Evolutionary conservation across 2,113 vertebrate genomes (phyloP), one percentile per base, ranked within the genome.

Genomic region (Antennarius striatus): DNA sequence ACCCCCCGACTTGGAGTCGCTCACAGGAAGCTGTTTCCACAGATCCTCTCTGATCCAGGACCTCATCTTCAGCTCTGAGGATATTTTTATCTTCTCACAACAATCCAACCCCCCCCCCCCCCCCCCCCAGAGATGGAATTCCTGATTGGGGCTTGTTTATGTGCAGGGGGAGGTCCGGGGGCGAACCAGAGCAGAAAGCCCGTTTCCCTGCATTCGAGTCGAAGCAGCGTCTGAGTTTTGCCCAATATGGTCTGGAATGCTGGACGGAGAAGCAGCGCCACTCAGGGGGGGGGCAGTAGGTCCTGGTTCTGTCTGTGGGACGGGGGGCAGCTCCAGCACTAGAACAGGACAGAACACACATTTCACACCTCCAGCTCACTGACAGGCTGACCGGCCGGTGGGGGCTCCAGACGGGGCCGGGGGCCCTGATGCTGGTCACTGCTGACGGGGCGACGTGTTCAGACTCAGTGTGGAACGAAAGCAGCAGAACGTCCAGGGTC

Each of bases 191-290:
- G 43, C 60, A 29, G 22, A 56, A 73, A 74, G 60, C 63, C 51
- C 69, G 72, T 72, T 59, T 67, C 57, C 57, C 64, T 77, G 54
- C 85, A 83, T 78, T 75, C 71, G 50, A 69, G 63, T 65, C 59
- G 74, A 60, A 64, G 71, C 54, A 67, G 56, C 36, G 6, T 62
- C 66, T 73, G 47, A 43, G 46, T 87, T 87, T 89, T 65, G 68
- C 92, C 91, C 89, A 91, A 91, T 91, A 92, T 88, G 92, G 92
- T 89, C 84, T 92, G 92, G 91, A 91, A 93, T 92, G 90, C 78
- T 62, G 71, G 87, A 84, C 87, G 87, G 84, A 79, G 77, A 84
- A 66, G 76, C 74, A 85, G 82, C 85, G 85, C 75, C 71, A 86
- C 83, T 79, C 70, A 76, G 80, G 70, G 82, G 16, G 40, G 6